phyloP scores from a whole-genome alignment of 2,113 vertebrate genomes.

The Indicator indicator region DNA sequence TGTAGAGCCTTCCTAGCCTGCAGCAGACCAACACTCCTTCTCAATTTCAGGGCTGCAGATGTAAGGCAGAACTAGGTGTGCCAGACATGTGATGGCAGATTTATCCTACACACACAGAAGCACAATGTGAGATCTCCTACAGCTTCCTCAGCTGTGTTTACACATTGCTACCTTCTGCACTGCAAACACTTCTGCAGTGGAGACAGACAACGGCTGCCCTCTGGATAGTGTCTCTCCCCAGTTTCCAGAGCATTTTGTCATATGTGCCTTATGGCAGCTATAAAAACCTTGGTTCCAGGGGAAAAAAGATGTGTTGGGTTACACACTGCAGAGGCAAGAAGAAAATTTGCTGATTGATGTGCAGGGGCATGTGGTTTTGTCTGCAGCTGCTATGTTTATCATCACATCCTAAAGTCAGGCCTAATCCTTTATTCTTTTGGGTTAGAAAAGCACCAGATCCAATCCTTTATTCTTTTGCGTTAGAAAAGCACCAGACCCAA shows the following conservation, averaged over 20 bases:
- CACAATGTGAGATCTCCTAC: background rate
- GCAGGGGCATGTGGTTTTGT: accelerated
- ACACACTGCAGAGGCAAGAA: background rate
- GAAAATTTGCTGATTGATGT: background rate
- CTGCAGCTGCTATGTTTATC: background rate
- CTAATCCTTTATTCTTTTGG: accelerated
- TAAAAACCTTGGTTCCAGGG: background rate
- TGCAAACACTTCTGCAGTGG: background rate
- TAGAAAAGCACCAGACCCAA: background rate
- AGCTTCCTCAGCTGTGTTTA: conserved; percentile 25
- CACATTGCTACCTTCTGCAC: background rate
- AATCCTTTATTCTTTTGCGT: accelerated
- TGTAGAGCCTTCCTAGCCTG: background rate
- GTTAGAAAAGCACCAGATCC: background rate
- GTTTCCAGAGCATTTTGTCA: background rate
- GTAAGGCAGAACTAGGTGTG: background rate
- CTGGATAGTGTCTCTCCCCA: background rate
- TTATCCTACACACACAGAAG: background rate
- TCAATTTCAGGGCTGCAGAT: background rate
- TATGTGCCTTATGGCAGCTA: background rate
- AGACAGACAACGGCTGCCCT: background rate
- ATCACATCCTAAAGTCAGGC: background rate
- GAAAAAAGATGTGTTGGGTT: background rate
- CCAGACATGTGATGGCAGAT: background rate
- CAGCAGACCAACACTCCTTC: background rate